Base-by-base conservation (phyloP, 2,888 invertebrate species). In the Acronicta aceris region DNA sequence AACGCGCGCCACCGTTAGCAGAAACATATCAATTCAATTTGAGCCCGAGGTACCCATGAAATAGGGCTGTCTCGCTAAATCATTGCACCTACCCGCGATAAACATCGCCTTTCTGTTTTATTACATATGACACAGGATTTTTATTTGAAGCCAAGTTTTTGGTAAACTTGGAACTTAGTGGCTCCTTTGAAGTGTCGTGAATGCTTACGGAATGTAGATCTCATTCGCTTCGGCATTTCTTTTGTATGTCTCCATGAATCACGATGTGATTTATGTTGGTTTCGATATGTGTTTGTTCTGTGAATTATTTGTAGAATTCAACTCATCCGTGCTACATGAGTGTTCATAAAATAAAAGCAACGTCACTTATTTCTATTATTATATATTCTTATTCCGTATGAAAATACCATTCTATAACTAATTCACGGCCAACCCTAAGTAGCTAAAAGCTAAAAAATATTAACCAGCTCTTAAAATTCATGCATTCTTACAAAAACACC, bases 11-110 rank as follows among this genome's bases (percentile, higher is more conserved):
- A 75, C 81, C 89, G 91, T 90, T 90, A 90, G 89, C 90, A 89
- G 90, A 90, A 90, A 92, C 93, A 91, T 94, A 94, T 94, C 94
- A 94, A 93, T 94, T 94, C 93, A 94, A 93, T 93, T 93, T 93
- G 83, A 82, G 85, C 87, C 85, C 84, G 77, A 80, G 78, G 76
- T 81, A 83, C 78, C 86, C 87, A 89, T 92, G 90, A 91, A 90
- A 91, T 90, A 87, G 89, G 85, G 87, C 86, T 88, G 89, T 66
- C 69, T 87, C 88, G 86, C 84, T 91, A 91, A 92, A 91, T 93
- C 92, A 92, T 91, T 85, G 81, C 74, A 78, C 80, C 81, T 77
- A 79, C 79, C 76, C 81, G 85, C 86, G 91, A 93, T 93, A 93
- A 94, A 93, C 92, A 92, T 89, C 88, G 86, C 89, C 87, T 89